A percentile compares a stretch with the other conserved stretches of the same genome.
Evolutionary conservation across 1,140 invertebrate species (phyloP).

Genomic region (Babylonia areolata): DNA sequence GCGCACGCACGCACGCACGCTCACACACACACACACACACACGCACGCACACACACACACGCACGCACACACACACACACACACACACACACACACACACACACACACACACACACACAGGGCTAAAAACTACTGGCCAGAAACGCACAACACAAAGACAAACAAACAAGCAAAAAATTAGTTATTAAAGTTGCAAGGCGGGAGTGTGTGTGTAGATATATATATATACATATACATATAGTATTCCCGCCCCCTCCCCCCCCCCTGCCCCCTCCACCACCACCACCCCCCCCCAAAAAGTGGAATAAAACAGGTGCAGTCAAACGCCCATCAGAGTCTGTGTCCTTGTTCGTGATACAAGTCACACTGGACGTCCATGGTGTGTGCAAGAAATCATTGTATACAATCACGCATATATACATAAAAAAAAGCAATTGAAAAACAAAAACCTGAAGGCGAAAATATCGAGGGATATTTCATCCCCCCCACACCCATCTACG

Average conservation of each 20-base stretch:
- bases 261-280: too few relatives aligned
- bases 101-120: slow-evolving; percentile 24
- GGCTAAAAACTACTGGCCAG: not conserved
- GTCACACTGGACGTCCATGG: not conserved
- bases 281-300: too few relatives aligned
- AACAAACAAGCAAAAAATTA: too few relatives aligned
- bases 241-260: too few relatives aligned
- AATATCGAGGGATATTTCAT: too few relatives aligned
- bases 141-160: not conserved
- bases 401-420: too few relatives aligned
- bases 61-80: not conserved
- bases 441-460: too few relatives aligned
- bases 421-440: too few relatives aligned
- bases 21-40: not conserved
- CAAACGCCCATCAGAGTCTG: not conserved
- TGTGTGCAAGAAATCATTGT: too few relatives aligned
- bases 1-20: not conserved
- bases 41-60: not conserved
- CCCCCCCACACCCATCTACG: too few relatives aligned
- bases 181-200: not conserved
- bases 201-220: too few relatives aligned
- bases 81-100: not conserved
- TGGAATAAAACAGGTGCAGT: too few relatives aligned
- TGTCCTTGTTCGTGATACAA: not conserved
- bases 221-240: not conserved